A percentile compares a stretch with the other conserved stretches of the same genome.
These are phyloP conservation scores for Nomada fabriciana DNA, from an alignment of 2,888 invertebrate genomes.

Conservation along the genomic window DNA sequence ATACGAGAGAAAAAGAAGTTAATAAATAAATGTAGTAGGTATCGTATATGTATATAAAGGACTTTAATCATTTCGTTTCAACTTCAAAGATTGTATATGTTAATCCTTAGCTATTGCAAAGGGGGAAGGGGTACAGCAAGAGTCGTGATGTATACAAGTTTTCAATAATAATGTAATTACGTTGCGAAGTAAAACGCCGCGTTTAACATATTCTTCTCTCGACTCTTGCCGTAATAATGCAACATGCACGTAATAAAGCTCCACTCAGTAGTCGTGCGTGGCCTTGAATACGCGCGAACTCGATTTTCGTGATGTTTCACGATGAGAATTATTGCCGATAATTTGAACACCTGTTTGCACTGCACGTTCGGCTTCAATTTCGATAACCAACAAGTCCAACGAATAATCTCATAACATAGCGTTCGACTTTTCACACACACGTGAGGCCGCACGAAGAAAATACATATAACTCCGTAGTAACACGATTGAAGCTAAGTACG, in stretches of 20 bases:
- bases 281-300: slow-evolving; percentile 64
- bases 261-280: slow-evolving; percentile 53
- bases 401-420: not conserved
- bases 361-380: not conserved
- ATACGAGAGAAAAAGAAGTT: not conserved
- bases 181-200: slow-evolving; percentile 26
- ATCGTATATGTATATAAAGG: too few species aligned
- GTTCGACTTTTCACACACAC: not conserved
- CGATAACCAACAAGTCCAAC: not conserved
- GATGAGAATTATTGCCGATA: slow-evolving; percentile 29
- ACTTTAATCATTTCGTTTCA: too few species aligned
- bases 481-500: not conserved
- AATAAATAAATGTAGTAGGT: not conserved
- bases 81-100: too few species aligned
- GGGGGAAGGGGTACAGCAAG: slow-evolving; percentile 4
- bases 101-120: too few species aligned
- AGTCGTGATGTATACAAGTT: slow-evolving; percentile 29
- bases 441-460: not conserved
- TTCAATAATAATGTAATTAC: slow-evolving; percentile 14
- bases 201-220: slow-evolving; percentile 58
- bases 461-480: not conserved
- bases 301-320: slow-evolving; percentile 30
- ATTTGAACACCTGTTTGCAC: slow-evolving; percentile 32
- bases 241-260: slow-evolving; percentile 66
- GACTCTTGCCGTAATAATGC: slow-evolving; percentile 54